These are phyloP conservation scores for Cherax destructor DNA, from an alignment of 1,140 invertebrate genomes.

Conservation along the genomic window DNA sequence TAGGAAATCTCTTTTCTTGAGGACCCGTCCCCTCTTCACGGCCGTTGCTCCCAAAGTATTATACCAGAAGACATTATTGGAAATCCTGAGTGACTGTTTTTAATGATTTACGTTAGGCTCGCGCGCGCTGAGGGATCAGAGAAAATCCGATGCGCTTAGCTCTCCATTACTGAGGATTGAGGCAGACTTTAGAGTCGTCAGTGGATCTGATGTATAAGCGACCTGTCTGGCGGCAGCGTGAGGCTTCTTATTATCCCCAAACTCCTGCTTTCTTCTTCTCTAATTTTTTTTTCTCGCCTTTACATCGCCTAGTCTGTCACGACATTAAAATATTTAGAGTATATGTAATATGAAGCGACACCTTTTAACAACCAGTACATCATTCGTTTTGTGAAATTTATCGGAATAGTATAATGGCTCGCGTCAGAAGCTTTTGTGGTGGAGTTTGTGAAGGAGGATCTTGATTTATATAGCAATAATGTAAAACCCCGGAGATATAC, in stretches of 20 bases:
- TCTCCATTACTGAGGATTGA: constrained; percentile 46
- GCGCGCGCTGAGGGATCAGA: constrained; percentile 17
- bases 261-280: not conserved
- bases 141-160: constrained; percentile 39
- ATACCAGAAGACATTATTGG: constrained; percentile 43
- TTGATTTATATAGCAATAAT: no score
- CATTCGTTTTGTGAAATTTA: no score
- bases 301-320: no score
- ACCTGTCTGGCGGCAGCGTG: constrained; percentile 26
- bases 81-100: constrained; percentile 50
- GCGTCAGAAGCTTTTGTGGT: no score
- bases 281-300: not conserved
- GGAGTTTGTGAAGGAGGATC: no score
- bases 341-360: no score
- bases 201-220: constrained; percentile 43
- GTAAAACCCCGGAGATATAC: no score
- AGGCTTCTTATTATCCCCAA: constrained; percentile 16
- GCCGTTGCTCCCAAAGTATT: constrained; percentile 16
- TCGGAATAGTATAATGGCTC: no score
- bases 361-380: no score
- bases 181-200: constrained; percentile 27
- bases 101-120: constrained; percentile 41
- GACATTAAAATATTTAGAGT: no score
- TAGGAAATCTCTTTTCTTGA: not conserved
- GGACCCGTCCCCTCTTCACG: not conserved